Base-by-base conservation (phyloP, 1,140 invertebrate species). In the Hermetia illucens region DNA sequence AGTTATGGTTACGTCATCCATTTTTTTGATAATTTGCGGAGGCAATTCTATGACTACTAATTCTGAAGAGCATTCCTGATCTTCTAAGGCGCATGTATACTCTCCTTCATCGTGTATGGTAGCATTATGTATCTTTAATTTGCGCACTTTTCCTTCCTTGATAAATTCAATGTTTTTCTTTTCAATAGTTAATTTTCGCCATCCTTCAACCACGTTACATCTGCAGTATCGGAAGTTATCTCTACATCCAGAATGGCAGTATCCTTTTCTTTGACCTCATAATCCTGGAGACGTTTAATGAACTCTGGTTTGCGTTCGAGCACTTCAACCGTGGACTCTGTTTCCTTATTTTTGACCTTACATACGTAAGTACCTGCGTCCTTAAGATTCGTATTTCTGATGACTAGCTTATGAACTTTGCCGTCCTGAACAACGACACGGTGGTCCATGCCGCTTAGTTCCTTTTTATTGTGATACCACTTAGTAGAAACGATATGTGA, bases 71-170 rank as follows among this genome's bases (percentile, higher is more conserved):
- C 85, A 91, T 48, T 80, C 73, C 51, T 88, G 71, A 47, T 89
- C 82, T 2, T 74, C 71, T 4, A 93, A 61, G 12, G 71, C 69
- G 51, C 90, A 94, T 1, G 79, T 82, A 54, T 94, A 96, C 67
- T 95, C 89, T 16, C 90, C 91, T 64, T 96, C 91, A 60, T 96
- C 91, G 49, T 90, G 81, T 13, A 95, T 79, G 2, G 79, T 84
- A 3, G 79, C 75, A 43, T 78, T 77, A 44, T 79, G 70, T 21
- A 96, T 85, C 5, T 89, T 63, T 18, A 93, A 55, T 53, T 85
- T 86, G 34, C 85, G 64, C 1, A 80, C 59, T 35, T 76, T 79
- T 22, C 79, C 82, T 36, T 83, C 74, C 55, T 82, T 84, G 41
- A 87, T 75, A 37, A 87, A 68, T 46, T 80, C 74, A 44, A 84